These are phyloP conservation scores for Heliopora coerulea DNA, from an alignment of 92 coral and sea anemone genomes.

Conservation along the genomic window DNA sequence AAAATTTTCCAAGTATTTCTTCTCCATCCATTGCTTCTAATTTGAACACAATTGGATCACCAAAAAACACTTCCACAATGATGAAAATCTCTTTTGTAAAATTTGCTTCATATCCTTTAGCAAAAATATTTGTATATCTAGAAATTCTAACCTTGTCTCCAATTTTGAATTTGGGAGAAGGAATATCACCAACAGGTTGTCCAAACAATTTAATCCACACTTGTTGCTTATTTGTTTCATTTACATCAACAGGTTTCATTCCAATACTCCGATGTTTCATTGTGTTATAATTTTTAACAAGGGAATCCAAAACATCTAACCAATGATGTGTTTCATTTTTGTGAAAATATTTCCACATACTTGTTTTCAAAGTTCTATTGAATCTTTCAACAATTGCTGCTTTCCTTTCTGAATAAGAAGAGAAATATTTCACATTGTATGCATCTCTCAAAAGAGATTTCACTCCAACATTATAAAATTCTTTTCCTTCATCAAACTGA, in stretches of 20 bases:
- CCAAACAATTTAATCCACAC: constrained; percentile 12
- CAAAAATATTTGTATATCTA: too few species aligned
- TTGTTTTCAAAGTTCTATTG: too few species aligned
- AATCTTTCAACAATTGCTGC: background rate
- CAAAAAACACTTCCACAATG: too few species aligned
- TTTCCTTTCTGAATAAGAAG: constrained; percentile 19
- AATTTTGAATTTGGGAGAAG: too few species aligned
- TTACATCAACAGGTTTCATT: constrained; percentile 42
- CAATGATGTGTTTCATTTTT: constrained; percentile 11
- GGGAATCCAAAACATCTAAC: constrained; percentile 17
- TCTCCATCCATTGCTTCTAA: too few species aligned
- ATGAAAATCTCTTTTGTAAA: too few species aligned
- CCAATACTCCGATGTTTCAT: constrained; percentile 41
- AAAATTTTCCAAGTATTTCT: too few species aligned
- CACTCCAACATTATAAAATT: background rate
- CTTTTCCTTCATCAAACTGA: constrained; percentile 24
- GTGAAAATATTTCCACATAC: constrained; percentile 29
- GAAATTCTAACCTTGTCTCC: too few species aligned
- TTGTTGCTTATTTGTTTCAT: constrained; percentile 28
- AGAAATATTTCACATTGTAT: constrained; percentile 2
- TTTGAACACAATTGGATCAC: too few species aligned
- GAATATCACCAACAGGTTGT: too few species aligned
- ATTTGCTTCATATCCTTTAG: too few species aligned
- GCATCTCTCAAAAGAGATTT: background rate
- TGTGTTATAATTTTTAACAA: constrained; percentile 33